Conservation (phyloP, 1,140 invertebrate species). For the Drosophila ficusphila region DNA sequence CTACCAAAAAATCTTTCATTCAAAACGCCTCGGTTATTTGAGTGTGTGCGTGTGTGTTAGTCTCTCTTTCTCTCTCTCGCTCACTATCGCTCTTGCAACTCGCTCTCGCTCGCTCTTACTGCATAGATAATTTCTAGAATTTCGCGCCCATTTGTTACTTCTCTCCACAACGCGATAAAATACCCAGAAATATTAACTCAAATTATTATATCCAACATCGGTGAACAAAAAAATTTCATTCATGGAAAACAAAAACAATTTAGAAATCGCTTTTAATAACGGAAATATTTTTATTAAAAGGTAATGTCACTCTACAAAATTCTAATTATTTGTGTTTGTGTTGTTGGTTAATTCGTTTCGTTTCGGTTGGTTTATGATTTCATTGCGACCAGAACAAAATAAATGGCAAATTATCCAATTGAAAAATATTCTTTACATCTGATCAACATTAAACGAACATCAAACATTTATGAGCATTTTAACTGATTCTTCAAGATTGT, state of each 20-base stretch:
- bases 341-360: slow-evolving; percentile 24
- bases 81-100: slow-evolving; percentile 12
- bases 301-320: slow-evolving; percentile 61
- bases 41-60: slow-evolving; percentile 11
- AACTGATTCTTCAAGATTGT: not conserved
- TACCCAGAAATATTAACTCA: not conserved
- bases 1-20: slow-evolving; percentile 43
- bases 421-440: slow-evolving; percentile 9
- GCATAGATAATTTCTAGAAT: slow-evolving; percentile 47
- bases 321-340: slow-evolving; percentile 42
- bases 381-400: slow-evolving; percentile 14
- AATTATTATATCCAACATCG: slow-evolving; percentile 13
- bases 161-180: slow-evolving; percentile 2
- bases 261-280: slow-evolving; percentile 84
- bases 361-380: slow-evolving; percentile 26
- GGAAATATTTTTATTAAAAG: slow-evolving; percentile 84
- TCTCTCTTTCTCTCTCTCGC: slow-evolving; percentile 9
- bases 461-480: slow-evolving; percentile 17
- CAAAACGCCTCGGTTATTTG: slow-evolving; percentile 43
- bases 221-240: slow-evolving; percentile 65
- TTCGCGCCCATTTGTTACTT: slow-evolving; percentile 50
- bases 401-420: slow-evolving; percentile 36
- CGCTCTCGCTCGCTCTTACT: slow-evolving; percentile 34
- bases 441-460: slow-evolving; percentile 26
- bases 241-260: slow-evolving; percentile 84